Base-by-base conservation (phyloP, 2,888 invertebrate genomes). In the Ephialtes manifestator region DNA sequence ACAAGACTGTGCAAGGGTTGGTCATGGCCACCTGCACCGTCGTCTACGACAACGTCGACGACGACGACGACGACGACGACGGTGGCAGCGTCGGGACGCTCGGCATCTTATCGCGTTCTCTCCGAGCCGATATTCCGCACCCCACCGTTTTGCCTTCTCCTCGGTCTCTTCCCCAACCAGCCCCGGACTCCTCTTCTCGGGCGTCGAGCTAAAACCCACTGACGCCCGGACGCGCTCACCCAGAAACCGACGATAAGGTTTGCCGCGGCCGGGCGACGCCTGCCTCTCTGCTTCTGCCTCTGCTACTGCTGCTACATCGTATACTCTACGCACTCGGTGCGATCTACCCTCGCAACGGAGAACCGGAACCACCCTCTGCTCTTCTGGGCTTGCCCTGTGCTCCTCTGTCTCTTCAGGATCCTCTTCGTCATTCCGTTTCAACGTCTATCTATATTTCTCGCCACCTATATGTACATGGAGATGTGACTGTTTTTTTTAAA, bases 161-260 rank as follows among this genome's bases (percentile, higher is more conserved):
- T 74, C 85, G 80, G 51, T 75, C 83, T 58, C 75, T 79, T 77
- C 84, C 86, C 76, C 48, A 13, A 53, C 80, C 68, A 24, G 20
- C 79, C 72, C 72, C 60, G 43, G 60, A 43, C 35, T 53, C 31
- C 75, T 63, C 68, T n/a, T n/a, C 81, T 63, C 80, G 78, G 75
- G 77, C 88, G 88, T 86, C 89, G 89, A 90, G 89, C 92, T 92
- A 90, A 92, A 92, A 92, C 91, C 92, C 92, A 90, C 91, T 91
- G 92, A 92, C 92, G 93, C 91, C 90, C 88, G 91, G 91, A 92
- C 91, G 92, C 93, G 91, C 91, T 93, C 93, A 93, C 91, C 92
- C 91, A 93, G 93, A 93, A 93, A 93, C 91, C 93, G 90, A 92
- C 93, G 94, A 93, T 94, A 94, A 94, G 94, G 91, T 91, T 92